Percentiles rank a stretch among this genome's conserved stretches.
Evolutionary conservation across 2,888 invertebrate species (phyloP).

Genomic region (Mimas tiliae): DNA sequence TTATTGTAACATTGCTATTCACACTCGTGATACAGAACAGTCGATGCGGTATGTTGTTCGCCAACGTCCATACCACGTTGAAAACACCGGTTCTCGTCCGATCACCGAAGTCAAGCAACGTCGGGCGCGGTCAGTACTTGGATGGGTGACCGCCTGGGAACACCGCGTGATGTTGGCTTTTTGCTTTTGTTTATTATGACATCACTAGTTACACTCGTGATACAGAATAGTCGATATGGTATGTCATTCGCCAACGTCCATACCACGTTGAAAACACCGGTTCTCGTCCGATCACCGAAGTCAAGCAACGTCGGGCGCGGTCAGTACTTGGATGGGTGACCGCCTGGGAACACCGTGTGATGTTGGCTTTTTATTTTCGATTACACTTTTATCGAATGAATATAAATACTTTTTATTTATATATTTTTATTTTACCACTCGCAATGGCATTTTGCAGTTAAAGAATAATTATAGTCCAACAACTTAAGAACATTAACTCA

Average conservation of each 20-base stretch:
- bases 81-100: constrained; percentile 77
- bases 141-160: constrained; percentile 79
- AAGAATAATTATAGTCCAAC: too few species aligned
- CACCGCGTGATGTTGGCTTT: constrained; percentile 57
- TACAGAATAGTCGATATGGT: too few species aligned
- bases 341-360: constrained; percentile 76
- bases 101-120: constrained; percentile 82
- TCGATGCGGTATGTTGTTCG: neutral
- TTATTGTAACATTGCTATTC: too few species aligned
- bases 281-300: constrained; percentile 82
- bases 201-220: too few species aligned
- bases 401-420: too few species aligned
- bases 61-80: constrained; percentile 31
- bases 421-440: too few species aligned
- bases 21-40: too few species aligned
- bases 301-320: constrained; percentile 79
- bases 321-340: constrained; percentile 82
- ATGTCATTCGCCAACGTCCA: constrained; percentile 62
- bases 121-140: constrained; percentile 81
- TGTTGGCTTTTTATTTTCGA: constrained; percentile 58
- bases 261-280: constrained; percentile 77
- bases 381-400: too few species aligned
- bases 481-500: too few species aligned
- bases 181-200: constrained; percentile 27
- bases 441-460: too few species aligned